A percentile compares a stretch with the other conserved stretches of the same genome.
phyloP scores from a whole-genome alignment of 2,888 invertebrate genomes.

The Rotaria sp. region DNA sequence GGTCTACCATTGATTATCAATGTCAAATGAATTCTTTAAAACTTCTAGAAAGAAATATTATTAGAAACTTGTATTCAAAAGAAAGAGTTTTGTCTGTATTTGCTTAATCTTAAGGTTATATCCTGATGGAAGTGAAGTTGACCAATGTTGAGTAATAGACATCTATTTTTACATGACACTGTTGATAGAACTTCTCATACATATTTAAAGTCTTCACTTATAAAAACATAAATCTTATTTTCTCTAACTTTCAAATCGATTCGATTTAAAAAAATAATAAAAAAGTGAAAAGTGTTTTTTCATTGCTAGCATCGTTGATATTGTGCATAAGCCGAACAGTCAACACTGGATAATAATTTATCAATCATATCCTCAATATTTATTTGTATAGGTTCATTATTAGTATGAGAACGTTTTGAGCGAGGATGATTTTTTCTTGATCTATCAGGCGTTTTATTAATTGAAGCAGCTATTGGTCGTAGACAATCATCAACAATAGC shows the following conservation, averaged over 20 bases:
- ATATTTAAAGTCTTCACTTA: background rate
- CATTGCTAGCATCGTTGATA: background rate
- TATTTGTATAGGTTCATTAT: background rate
- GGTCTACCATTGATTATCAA: too few relatives aligned
- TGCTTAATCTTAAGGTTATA: too few relatives aligned
- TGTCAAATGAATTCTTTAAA: too few relatives aligned
- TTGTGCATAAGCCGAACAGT: background rate
- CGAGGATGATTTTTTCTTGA: background rate
- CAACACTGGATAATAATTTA: background rate
- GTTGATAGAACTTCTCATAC: background rate
- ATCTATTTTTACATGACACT: background rate
- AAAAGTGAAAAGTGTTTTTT: background rate
- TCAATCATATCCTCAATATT: background rate
- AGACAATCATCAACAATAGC: background rate
- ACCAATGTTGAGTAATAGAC: background rate
- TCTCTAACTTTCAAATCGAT: background rate
- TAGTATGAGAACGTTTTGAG: background rate
- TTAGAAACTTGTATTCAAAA: background rate
- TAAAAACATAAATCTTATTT: background rate
- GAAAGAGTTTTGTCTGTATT: background rate
- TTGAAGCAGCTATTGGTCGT: background rate
- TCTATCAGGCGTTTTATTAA: background rate
- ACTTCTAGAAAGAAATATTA: background rate
- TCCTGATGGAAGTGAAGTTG: background rate
- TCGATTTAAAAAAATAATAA: background rate